phyloP scores from a whole-genome alignment of 2,113 vertebrate genomes.

The Tursiops truncatus region DNA sequence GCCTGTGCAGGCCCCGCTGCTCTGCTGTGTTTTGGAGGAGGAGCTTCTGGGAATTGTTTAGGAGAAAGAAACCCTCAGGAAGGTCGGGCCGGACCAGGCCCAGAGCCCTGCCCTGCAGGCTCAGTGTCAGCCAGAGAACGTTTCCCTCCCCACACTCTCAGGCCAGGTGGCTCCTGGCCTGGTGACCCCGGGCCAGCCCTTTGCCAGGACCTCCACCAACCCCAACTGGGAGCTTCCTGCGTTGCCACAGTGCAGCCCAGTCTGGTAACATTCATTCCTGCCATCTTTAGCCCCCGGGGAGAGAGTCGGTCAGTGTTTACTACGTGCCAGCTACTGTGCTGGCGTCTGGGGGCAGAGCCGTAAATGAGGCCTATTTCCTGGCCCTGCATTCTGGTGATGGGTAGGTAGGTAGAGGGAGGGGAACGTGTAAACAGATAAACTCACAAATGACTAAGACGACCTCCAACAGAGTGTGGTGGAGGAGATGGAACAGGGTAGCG shows the following conservation, averaged over 20 bases:
- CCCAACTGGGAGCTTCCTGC: not conserved
- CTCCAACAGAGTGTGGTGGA: not conserved
- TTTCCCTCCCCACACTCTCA: accelerated
- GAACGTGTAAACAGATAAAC: not conserved
- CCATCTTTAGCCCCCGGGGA: not conserved
- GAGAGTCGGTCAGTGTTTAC: no score
- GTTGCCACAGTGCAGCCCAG: accelerated
- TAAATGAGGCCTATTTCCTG: not conserved
- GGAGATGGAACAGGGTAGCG: not conserved
- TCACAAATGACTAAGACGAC: not conserved
- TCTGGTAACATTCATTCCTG: not conserved
- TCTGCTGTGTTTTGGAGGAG: not conserved
- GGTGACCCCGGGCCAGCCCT: not conserved
- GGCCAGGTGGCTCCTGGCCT: not conserved
- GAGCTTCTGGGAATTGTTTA: not conserved
- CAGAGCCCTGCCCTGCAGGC: not conserved
- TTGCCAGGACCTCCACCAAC: not conserved
- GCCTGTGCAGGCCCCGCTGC: not conserved
- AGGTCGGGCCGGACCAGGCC: not conserved
- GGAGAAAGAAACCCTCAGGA: not conserved
- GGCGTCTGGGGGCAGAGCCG: not conserved
- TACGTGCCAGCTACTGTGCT: not conserved
- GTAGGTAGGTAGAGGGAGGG: not conserved
- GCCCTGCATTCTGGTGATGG: not conserved
- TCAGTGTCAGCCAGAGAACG: not conserved